phyloP scores from a whole-genome alignment of 1,140 invertebrate species.

The Lucilia cuprina region DNA sequence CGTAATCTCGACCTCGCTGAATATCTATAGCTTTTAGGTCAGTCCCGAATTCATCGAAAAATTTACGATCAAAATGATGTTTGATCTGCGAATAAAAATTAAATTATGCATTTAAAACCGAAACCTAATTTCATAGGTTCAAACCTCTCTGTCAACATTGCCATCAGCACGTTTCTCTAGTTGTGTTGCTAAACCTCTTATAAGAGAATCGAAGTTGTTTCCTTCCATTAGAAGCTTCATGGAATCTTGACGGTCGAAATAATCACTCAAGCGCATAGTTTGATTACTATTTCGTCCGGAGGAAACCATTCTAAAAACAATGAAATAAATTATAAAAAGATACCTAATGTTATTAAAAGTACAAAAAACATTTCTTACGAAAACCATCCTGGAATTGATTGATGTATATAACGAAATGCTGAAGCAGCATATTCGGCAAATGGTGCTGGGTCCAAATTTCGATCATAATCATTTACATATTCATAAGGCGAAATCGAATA shows the following conservation, averaged over 20 bases:
- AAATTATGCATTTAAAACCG: not conserved
- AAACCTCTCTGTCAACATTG: slow-evolving; percentile 72
- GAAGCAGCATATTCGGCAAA: slow-evolving; percentile 85
- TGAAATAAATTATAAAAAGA: not conserved
- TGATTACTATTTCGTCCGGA: slow-evolving; percentile 68
- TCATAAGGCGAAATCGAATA: slow-evolving; percentile 64
- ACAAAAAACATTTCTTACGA: slow-evolving; percentile 66
- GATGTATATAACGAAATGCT: slow-evolving; percentile 87
- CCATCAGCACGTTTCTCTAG: slow-evolving; percentile 73
- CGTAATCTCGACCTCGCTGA: slow-evolving; percentile 88
- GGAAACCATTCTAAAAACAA: slow-evolving; percentile 68
- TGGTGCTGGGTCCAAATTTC: slow-evolving; percentile 75
- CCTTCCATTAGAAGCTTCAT: slow-evolving; percentile 64
- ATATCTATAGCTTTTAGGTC: slow-evolving; percentile 87
- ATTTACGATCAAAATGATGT: slow-evolving; percentile 75
- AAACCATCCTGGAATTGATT: slow-evolving; percentile 77
- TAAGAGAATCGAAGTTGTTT: slow-evolving; percentile 74
- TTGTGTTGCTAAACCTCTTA: slow-evolving; percentile 74
- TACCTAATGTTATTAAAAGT: not conserved
- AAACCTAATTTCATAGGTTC: slow-evolving; percentile 1
- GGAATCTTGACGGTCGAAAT: slow-evolving; percentile 69
- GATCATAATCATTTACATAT: slow-evolving; percentile 89
- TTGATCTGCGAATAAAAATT: slow-evolving; percentile 66
- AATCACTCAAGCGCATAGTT: slow-evolving; percentile 75
- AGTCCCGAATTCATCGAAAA: slow-evolving; percentile 56